Evolutionary conservation across 1,140 invertebrate genomes (phyloP), one percentile per base, ranked within the genome.

Genomic region (Daktulosphaira vitifoliae): DNA sequence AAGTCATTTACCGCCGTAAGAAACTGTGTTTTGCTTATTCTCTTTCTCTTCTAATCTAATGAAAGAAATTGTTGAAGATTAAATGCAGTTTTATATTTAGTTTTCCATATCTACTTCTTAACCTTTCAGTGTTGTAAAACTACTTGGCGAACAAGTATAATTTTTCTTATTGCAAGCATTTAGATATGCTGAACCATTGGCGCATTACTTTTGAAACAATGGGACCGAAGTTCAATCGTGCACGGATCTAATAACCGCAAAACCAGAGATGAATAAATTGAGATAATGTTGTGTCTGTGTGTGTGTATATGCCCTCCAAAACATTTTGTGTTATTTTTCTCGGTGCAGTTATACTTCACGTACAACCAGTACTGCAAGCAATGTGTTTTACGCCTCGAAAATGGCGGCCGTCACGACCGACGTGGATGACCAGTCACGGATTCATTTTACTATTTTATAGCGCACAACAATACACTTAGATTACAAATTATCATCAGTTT

Each of bases 181-280:
- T n/a, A n/a, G n/a, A n/a, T n/a, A n/a, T n/a, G n/a, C n/a, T n/a
- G n/a, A n/a, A n/a, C n/a, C n/a, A n/a, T n/a, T n/a, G n/a, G n/a
- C n/a, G n/a, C n/a, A n/a, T n/a, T n/a, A n/a, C n/a, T n/a, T 8
- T 44, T 23, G 54, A 59, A 44, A 59, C 54, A 46, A 59, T 46
- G 54, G 44, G 54, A 22, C 53, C n/a, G 3, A 56, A 56, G 53
- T 56, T 56, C 53, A 56, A 56, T 59, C 54, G 54, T 59, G 54
- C 54, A 23, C 25, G 39, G 54, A 59, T 59, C 22, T 39, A 46
- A 39, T 56, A 56, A 56, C 53, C 53, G 53, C 42, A 46, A 59
- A 33, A 46, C 54, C 26, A n/a, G n/a, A 59, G 54, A 59, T 46
- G 54, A 46, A 59, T 33, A 25, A 33, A 46, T 42, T 13, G 54